phyloP scores from a whole-genome alignment of 1,140 invertebrate genomes.

The Drosophila kikkawai region DNA sequence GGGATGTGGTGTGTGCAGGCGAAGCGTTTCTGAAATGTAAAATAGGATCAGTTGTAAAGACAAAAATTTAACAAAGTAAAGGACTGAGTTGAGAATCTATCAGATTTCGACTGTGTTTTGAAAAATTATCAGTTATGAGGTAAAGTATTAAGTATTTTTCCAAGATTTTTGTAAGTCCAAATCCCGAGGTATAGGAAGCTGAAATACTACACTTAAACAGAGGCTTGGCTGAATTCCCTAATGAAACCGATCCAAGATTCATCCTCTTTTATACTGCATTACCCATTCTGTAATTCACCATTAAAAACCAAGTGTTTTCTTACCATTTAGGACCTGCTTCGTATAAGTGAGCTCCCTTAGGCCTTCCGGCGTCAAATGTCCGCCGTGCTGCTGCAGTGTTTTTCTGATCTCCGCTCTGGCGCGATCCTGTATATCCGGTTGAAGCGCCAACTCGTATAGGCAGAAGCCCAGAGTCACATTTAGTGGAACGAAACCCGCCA shows the following conservation, averaged over 20 bases:
- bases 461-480: conserved; percentile 87
- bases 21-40: conserved; percentile 86
- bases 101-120: no score
- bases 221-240: no score
- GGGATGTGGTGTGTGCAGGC: conserved; percentile 87
- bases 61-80: no score
- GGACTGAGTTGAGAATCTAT: no score
- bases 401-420: conserved; percentile 86
- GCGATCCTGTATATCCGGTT: conserved; percentile 88
- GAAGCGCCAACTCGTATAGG: conserved; percentile 87
- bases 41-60: background rate
- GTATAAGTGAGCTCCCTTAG: conserved; percentile 86
- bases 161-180: no score
- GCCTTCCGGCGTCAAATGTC: conserved; percentile 81
- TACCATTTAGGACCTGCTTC: conserved; percentile 87
- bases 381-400: conserved; percentile 76
- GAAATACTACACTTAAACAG: no score
- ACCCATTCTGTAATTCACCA: no score
- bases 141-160: no score
- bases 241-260: no score
- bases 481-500: conserved; percentile 86
- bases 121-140: no score
- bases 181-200: no score
- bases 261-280: no score
- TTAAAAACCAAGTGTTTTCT: background rate